These are phyloP conservation scores for Escarpia spicata DNA, from an alignment of 2,888 invertebrate species.

Conservation along the genomic window DNA sequence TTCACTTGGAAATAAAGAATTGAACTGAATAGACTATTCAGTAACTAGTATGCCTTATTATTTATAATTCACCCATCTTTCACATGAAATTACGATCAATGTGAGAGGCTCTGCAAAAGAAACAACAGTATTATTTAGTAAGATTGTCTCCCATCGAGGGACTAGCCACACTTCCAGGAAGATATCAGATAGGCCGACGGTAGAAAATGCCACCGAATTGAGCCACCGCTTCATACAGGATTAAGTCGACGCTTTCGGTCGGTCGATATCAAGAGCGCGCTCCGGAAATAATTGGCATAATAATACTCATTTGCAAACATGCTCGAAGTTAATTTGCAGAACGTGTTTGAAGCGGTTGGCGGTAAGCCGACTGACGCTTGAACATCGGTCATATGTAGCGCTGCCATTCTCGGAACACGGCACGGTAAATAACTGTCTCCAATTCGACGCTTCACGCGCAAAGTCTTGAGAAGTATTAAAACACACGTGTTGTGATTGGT, in stretches of 20 bases:
- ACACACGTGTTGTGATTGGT: background rate
- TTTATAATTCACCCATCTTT: too few relatives aligned
- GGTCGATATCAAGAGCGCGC: background rate
- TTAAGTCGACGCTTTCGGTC: background rate
- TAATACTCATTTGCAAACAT: conserved; percentile 16
- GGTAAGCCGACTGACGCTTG: background rate
- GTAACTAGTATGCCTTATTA: too few relatives aligned
- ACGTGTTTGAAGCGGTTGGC: conserved; percentile 1
- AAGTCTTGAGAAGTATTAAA: background rate
- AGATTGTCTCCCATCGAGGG: background rate
- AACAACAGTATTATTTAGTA: background rate
- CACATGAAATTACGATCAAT: background rate
- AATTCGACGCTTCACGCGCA: background rate
- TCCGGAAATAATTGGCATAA: conserved; percentile 5
- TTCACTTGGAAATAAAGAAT: too few relatives aligned
- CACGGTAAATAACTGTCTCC: background rate
- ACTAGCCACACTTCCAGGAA: background rate
- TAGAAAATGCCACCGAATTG: background rate
- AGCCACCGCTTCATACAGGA: background rate
- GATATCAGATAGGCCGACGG: background rate
- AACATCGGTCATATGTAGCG: background rate
- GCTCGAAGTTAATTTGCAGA: conserved; percentile 6
- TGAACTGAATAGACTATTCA: too few relatives aligned
- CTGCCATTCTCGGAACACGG: background rate
- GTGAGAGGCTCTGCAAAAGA: background rate